Conservation (phyloP, 2,888 invertebrate species). For the Erpobdella octoculata region DNA sequence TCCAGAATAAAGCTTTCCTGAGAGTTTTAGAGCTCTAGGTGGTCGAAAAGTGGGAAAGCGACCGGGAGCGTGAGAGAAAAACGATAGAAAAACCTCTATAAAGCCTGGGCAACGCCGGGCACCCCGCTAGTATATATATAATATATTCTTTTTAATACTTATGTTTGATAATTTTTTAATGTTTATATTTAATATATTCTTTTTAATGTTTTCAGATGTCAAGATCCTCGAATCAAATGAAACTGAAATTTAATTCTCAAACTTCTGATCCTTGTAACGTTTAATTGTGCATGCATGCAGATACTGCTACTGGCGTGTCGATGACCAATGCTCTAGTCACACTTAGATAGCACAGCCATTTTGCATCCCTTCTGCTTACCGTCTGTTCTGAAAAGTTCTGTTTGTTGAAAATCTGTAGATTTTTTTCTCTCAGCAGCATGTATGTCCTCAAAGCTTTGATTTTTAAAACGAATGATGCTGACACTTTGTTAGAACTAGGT, state of each 20-base stretch:
- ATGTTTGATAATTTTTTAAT: not conserved
- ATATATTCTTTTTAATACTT: too few species aligned
- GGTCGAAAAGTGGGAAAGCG: too few species aligned
- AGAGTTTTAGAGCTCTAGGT: too few species aligned
- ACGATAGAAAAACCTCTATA: too few species aligned
- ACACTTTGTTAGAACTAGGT: too few species aligned
- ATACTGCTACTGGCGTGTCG: not conserved
- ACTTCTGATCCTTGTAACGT: conserved; percentile 9
- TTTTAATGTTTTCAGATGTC: not conserved
- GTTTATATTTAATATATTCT: not conserved
- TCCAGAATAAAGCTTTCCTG: too few species aligned
- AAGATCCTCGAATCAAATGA: conserved; percentile 16
- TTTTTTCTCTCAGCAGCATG: too few species aligned
- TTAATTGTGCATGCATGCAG: not conserved
- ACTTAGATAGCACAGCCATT: not conserved
- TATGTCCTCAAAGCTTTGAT: too few species aligned
- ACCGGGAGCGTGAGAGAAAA: too few species aligned
- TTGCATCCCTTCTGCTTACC: not conserved
- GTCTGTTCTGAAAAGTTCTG: not conserved
- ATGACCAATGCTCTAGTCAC: not conserved
- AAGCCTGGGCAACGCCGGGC: too few species aligned
- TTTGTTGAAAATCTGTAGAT: not conserved
- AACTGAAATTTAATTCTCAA: conserved; percentile 8
- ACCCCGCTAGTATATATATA: too few species aligned
- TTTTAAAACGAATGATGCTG: too few species aligned